Conservation (phyloP, 2,797 vertebrate species). For the Tenualosa thibaudeaui region DNA sequence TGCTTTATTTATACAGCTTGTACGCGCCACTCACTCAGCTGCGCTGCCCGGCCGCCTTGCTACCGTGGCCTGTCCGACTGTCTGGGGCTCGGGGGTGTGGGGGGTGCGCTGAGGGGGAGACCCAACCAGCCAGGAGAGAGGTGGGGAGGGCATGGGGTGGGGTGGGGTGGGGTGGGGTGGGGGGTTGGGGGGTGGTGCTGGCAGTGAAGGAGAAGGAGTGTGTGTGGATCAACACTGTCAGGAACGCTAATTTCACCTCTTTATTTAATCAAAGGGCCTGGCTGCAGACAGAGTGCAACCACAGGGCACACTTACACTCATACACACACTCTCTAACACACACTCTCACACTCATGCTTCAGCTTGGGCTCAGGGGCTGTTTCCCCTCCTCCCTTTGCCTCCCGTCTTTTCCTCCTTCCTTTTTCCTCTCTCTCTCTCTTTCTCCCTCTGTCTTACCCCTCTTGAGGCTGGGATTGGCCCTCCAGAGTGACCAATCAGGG, state of each 20-base stretch:
- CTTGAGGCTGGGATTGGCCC: not conserved
- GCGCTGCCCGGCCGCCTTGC: not conserved
- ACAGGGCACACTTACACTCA: slow-evolving; percentile 11
- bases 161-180: not conserved
- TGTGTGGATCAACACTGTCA: slow-evolving; percentile 34
- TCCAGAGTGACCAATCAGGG: not conserved
- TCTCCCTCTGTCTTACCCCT: not conserved
- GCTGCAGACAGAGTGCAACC: slow-evolving; percentile 27
- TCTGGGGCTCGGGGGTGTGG: slow-evolving; percentile 28
- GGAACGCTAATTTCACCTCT: slow-evolving; percentile 36
- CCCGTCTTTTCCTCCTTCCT: not conserved
- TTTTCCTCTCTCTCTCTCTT: not conserved
- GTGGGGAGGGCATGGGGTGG: slow-evolving; percentile 10
- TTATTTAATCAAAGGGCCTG: slow-evolving; percentile 34
- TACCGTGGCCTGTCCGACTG: not conserved
- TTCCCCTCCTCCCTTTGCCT: not conserved
- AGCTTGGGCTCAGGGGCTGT: no score
- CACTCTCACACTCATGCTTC: slow-evolving; percentile 27
- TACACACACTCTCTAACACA: slow-evolving; percentile 25
- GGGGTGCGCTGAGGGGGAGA: not conserved
- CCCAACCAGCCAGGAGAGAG: not conserved
- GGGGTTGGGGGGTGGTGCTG: not conserved
- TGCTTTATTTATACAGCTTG: slow-evolving; percentile 57
- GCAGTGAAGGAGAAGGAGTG: not conserved
- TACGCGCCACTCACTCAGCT: slow-evolving; percentile 33